These are phyloP conservation scores for Labia minor DNA, from an alignment of 2,888 invertebrate genomes.

Conservation along the genomic window DNA sequence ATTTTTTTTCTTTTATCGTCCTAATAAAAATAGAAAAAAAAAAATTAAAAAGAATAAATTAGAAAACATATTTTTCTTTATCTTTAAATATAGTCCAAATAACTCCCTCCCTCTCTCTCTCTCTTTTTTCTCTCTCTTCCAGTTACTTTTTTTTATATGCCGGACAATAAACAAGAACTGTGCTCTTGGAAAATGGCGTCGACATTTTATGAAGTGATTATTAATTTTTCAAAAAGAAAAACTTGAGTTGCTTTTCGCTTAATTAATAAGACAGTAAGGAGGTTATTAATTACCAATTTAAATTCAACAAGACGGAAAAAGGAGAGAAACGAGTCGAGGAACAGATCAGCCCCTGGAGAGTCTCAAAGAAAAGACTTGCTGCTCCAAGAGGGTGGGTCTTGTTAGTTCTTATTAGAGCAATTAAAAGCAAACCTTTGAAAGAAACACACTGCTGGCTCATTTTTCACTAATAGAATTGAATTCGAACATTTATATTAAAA, in stretches of 20 bases:
- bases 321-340: background rate
- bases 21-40: too few species aligned
- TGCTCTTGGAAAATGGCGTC: background rate
- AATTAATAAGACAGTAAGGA: background rate
- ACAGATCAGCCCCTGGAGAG: background rate
- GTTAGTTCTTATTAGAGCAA: background rate
- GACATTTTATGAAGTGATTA: too few species aligned
- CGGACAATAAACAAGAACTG: too few species aligned
- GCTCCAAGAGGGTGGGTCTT: background rate
- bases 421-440: background rate
- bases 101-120: too few species aligned
- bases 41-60: too few species aligned
- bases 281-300: conserved; percentile 26
- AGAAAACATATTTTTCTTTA: too few species aligned
- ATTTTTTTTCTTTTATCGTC: too few species aligned
- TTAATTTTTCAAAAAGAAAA: background rate
- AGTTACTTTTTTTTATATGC: too few species aligned
- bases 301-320: conserved; percentile 18
- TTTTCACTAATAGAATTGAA: background rate
- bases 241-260: background rate
- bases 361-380: background rate
- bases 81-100: too few species aligned
- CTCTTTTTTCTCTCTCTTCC: too few species aligned
- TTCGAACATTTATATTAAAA: too few species aligned
- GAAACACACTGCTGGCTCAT: background rate